phyloP scores from a whole-genome alignment of 2,888 invertebrate species.

The Rhorus exstirpatorius region DNA sequence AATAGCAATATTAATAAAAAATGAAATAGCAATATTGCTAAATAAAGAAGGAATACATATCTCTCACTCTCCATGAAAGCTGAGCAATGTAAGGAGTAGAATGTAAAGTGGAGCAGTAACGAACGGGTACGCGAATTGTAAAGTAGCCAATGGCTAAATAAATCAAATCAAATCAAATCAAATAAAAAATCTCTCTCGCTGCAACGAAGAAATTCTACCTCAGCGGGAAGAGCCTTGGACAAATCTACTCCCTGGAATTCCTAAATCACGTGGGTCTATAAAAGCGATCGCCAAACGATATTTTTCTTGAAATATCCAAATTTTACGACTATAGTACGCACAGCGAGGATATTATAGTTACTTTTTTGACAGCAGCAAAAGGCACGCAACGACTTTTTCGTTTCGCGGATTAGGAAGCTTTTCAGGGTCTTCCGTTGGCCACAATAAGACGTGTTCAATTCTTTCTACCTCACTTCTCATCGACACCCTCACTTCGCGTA shows the following conservation, averaged over 20 bases:
- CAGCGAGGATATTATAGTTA: background rate
- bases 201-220: background rate
- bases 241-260: slow-evolving; percentile 26
- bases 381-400: slow-evolving; percentile 19
- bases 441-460: slow-evolving; percentile 46
- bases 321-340: slow-evolving; percentile 34
- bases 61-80: too few species aligned
- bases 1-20: too few species aligned
- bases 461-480: slow-evolving; percentile 36
- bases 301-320: slow-evolving; percentile 41
- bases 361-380: slow-evolving; percentile 22
- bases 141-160: too few species aligned
- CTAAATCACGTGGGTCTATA: slow-evolving; percentile 5
- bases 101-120: too few species aligned
- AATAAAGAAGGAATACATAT: too few species aligned
- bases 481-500: slow-evolving; percentile 16
- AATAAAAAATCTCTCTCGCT: background rate
- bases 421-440: slow-evolving; percentile 40
- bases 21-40: too few species aligned
- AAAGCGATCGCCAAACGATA: slow-evolving; percentile 27
- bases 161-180: too few species aligned
- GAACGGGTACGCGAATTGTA: too few species aligned
- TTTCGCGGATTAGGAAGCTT: slow-evolving; percentile 33
- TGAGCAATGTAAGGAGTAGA: too few species aligned
- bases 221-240: background rate